These are phyloP conservation scores for Halesus radiatus DNA, from an alignment of 1,140 invertebrate species.

Conservation along the genomic window DNA sequence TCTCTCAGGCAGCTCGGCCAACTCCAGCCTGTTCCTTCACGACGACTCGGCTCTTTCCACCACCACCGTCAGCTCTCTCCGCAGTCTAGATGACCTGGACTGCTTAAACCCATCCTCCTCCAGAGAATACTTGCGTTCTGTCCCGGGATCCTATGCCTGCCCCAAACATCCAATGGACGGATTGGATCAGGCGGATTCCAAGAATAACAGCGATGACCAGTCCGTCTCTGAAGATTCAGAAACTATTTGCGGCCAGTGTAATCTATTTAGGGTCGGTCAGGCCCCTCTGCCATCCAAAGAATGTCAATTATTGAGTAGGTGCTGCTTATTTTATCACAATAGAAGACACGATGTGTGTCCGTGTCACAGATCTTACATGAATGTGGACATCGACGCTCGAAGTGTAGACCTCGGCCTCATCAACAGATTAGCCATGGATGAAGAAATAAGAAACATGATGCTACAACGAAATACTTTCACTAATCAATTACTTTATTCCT, in stretches of 20 bases:
- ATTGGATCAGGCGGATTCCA: conserved; percentile 26
- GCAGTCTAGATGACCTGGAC: conserved; percentile 74
- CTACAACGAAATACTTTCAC: conserved; percentile 62
- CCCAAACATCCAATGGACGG: conserved; percentile 35
- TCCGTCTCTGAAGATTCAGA: conserved; percentile 48
- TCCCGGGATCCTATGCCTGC: background rate
- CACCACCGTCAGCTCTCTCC: conserved; percentile 70
- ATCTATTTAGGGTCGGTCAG: conserved; percentile 10
- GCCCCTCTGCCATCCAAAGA: conserved; percentile 42
- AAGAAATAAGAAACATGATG: conserved; percentile 64
- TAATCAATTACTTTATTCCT: conserved; percentile 68
- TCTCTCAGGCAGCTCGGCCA: conserved; percentile 72
- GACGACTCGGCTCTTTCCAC: conserved; percentile 70
- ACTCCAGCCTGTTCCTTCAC: conserved; percentile 73
- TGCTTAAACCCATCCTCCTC: conserved; percentile 55
- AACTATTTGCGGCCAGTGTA: conserved; percentile 45
- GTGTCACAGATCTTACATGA: conserved; percentile 56
- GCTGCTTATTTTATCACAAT: conserved; percentile 51
- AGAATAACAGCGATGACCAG: conserved; percentile 36
- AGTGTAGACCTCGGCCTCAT: conserved; percentile 63
- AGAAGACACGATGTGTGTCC: conserved; percentile 46
- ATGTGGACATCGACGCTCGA: conserved; percentile 59
- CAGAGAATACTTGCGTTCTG: conserved; percentile 41
- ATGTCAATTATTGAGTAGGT: conserved; percentile 49
- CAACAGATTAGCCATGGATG: conserved; percentile 65